Evolutionary conservation across 2,888 invertebrate genomes (phyloP).

Genomic region (Lampropteryx suffumata): DNA sequence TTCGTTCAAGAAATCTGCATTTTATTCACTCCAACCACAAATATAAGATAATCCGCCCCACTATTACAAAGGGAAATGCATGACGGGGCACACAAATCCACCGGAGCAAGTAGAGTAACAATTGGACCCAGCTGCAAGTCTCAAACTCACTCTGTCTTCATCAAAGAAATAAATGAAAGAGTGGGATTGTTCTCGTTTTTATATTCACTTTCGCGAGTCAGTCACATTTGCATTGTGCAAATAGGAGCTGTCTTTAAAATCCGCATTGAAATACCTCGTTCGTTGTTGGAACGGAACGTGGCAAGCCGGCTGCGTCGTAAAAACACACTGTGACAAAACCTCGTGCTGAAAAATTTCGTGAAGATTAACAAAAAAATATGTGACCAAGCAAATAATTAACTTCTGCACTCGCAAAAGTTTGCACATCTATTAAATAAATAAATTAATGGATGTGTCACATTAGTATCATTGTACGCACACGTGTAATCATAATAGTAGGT

Average conservation of each 20-base stretch:
- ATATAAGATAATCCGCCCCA: slow-evolving; percentile 9
- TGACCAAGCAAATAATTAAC: neutral
- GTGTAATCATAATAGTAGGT: too few relatives aligned
- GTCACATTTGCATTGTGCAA: slow-evolving; percentile 64
- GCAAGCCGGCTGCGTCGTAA: slow-evolving; percentile 5
- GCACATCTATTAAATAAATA: too few relatives aligned
- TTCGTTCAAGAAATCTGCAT: slow-evolving; percentile 6
- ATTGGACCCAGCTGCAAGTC: slow-evolving; percentile 67
- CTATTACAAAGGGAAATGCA: slow-evolving; percentile 47
- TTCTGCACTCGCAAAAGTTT: too few relatives aligned
- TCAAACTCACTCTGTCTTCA: slow-evolving; percentile 56
- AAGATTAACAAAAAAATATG: slow-evolving; percentile 1
- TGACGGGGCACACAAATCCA: slow-evolving; percentile 56
- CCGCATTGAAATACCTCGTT: slow-evolving; percentile 38
- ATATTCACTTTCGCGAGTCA: slow-evolving; percentile 56
- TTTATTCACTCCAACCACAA: slow-evolving; percentile 14
- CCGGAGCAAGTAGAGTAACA: slow-evolving; percentile 58
- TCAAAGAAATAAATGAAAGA: slow-evolving; percentile 69
- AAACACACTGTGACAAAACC: slow-evolving; percentile 7
- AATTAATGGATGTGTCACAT: too few relatives aligned
- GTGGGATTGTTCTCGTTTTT: slow-evolving; percentile 41
- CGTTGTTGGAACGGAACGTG: neutral
- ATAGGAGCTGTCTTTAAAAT: slow-evolving; percentile 52
- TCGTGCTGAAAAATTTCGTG: slow-evolving; percentile 4
- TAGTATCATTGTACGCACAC: too few relatives aligned